Evolutionary conservation across 2,888 invertebrate genomes (phyloP).

Genomic region (Hydrotaea cyrtoneurina): DNA sequence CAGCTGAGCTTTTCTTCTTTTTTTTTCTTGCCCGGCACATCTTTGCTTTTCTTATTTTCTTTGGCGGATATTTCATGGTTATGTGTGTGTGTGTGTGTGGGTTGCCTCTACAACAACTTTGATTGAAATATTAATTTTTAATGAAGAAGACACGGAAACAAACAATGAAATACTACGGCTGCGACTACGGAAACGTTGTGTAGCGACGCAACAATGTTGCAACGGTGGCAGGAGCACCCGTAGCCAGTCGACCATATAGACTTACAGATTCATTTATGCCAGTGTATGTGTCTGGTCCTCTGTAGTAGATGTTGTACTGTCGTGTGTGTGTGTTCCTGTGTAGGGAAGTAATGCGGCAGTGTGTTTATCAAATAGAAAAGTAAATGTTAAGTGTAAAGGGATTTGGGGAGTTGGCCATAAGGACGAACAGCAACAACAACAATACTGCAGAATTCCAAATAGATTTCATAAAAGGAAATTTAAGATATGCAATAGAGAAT

Average conservation of each 20-base stretch:
- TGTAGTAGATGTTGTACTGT: not conserved
- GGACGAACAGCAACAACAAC: not conserved
- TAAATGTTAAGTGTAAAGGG: conserved; percentile 33
- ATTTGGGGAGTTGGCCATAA: conserved; percentile 23
- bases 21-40: conserved; percentile 16
- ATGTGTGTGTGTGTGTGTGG: not conserved
- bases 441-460: not conserved
- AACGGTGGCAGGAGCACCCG: not conserved
- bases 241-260: not conserved
- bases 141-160: conserved; percentile 68
- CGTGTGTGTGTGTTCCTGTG: not conserved
- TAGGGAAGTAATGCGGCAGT: not conserved
- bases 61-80: conserved; percentile 27
- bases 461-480: not conserved
- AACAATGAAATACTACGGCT: conserved; percentile 61
- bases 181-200: not conserved
- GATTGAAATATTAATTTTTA: conserved; percentile 71
- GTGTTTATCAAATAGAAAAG: conserved; percentile 15
- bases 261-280: not conserved
- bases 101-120: conserved; percentile 59
- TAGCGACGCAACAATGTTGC: not conserved
- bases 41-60: conserved; percentile 25
- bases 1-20: conserved; percentile 62
- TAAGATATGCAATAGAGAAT: too few species aligned
- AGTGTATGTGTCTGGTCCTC: not conserved